phyloP scores from a whole-genome alignment of 2,797 vertebrate species.

The Coregonus suidteri region DNA sequence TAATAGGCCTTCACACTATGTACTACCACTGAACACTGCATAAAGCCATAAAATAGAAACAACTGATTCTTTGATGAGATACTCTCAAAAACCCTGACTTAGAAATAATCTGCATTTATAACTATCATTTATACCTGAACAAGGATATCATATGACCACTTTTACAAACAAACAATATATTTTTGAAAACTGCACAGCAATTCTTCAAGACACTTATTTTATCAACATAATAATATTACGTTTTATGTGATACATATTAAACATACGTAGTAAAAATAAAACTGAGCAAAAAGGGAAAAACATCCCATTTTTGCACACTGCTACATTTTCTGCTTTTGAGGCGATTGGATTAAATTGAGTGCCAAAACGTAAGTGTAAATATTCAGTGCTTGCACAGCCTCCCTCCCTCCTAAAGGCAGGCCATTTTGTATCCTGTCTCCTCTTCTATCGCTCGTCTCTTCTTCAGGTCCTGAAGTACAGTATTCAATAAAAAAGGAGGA shows the following conservation, averaged over 20 bases:
- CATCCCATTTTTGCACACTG: constrained; percentile 86
- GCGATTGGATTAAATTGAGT: constrained; percentile 85
- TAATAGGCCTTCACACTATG: constrained; percentile 49
- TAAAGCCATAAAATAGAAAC: constrained; percentile 65
- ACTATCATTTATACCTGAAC: constrained; percentile 72
- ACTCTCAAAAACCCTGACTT: constrained; percentile 64
- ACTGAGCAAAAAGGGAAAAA: constrained; percentile 67
- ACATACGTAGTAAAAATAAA: constrained; percentile 80
- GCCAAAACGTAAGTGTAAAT: constrained; percentile 94
- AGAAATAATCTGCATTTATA: constrained; percentile 66
- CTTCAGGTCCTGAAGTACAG: constrained; percentile 64
- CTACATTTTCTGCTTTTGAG: constrained; percentile 98
- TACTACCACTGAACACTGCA: constrained; percentile 54
- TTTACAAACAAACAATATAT: constrained; percentile 66
- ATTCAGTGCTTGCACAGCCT: constrained; percentile 91
- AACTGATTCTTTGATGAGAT: constrained; percentile 50
- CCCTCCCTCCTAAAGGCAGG: constrained; percentile 73
- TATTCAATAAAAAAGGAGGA: constrained; percentile 73
- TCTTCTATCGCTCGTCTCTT: background rate
- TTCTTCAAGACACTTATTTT: constrained; percentile 74
- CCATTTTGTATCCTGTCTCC: constrained; percentile 33
- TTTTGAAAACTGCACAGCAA: constrained; percentile 81
- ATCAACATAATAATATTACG: constrained; percentile 60
- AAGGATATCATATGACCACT: constrained; percentile 62
- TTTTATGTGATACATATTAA: constrained; percentile 82